Evolutionary conservation across 2,797 vertebrate species (phyloP).

Genomic region (Aeoliscus strigatus): DNA sequence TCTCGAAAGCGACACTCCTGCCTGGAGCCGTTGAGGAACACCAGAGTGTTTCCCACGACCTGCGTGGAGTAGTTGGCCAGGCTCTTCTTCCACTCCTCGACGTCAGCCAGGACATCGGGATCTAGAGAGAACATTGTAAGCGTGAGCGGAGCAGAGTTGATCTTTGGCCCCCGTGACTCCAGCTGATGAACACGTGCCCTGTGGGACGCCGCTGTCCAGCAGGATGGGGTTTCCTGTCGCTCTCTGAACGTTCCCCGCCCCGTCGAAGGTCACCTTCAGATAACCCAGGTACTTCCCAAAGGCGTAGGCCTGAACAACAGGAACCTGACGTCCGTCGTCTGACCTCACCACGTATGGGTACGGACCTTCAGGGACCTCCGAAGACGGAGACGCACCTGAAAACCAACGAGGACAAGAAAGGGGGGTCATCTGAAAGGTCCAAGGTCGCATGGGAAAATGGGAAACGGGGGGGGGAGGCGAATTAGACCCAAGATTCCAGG

Average conservation of each 20-base stretch:
- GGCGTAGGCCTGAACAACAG: slow-evolving; percentile 92
- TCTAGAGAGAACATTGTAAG: slow-evolving; percentile 69
- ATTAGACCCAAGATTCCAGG: too few relatives aligned
- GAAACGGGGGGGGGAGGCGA: too few relatives aligned
- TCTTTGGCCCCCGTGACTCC: too few relatives aligned
- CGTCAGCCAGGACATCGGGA: slow-evolving; percentile 72
- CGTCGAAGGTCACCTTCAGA: slow-evolving; percentile 83
- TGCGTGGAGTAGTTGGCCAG: slow-evolving; percentile 77
- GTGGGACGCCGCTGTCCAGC: slow-evolving; percentile 74
- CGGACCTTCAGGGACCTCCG: slow-evolving; percentile 73
- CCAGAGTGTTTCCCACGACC: slow-evolving; percentile 81
- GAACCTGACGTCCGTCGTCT: slow-evolving; percentile 77
- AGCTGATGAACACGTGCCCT: too few relatives aligned
- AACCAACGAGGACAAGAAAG: too few relatives aligned
- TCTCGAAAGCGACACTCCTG: slow-evolving; percentile 83
- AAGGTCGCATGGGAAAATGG: too few relatives aligned
- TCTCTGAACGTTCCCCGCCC: slow-evolving; percentile 74
- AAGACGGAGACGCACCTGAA: slow-evolving; percentile 80
- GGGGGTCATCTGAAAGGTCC: neutral
- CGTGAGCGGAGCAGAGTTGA: too few relatives aligned
- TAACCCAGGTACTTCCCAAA: slow-evolving; percentile 92
- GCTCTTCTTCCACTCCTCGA: slow-evolving; percentile 76
- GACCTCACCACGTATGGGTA: slow-evolving; percentile 85
- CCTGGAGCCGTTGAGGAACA: slow-evolving; percentile 83
- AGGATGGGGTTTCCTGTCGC: slow-evolving; percentile 86